Base-by-base conservation (phyloP, 2,888 invertebrate species). In the Tromatobia lineatoria region DNA sequence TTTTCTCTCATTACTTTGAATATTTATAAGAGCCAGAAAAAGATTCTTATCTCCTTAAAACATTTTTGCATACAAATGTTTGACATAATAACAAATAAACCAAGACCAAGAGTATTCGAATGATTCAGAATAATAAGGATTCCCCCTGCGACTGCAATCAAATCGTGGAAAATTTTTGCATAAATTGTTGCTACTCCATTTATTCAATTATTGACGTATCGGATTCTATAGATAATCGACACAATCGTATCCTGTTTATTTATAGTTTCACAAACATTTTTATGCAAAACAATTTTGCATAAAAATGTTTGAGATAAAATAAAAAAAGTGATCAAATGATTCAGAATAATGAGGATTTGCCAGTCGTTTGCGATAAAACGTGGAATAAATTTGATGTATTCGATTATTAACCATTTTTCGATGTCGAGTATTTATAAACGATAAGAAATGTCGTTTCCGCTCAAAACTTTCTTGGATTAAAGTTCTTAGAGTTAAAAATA, bases 41-140 rank as follows among this genome's bases (percentile, higher is more conserved):
- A 45, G 10, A 4, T 45, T 47, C 47, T 15, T 15, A n/a, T 47
- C n/a, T n/a, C 15, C 15, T 47, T 15, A 10, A 45, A 13, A 45
- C 10, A 2, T 45, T 47, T 13, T 1, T 4, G n/a, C 3, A 47
- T 15, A 1, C 3, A n/a, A 15, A 47, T 13, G 10, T 4, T 47
- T 15, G n/a, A 47, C n/a, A n/a, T n/a, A n/a, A n/a, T n/a, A n/a
- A n/a, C n/a, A n/a, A n/a, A n/a, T 54, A 18, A 20, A 54, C 52
- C 10, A n/a, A n/a, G 52, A 54, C 20, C 52, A 10, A 52, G 18
- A n/a, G 52, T 20, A 20, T 54, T 59, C 29, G 25, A 29, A n/a
- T 61, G 59, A 34, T 34, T 34, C 64, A 66, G 42, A 66, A 42
- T 38, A 42, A 38, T 23, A 38, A 38, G 61, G 61, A 64, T 38